Conservation (phyloP, 2,113 vertebrate genomes). For the Columbina picui region DNA sequence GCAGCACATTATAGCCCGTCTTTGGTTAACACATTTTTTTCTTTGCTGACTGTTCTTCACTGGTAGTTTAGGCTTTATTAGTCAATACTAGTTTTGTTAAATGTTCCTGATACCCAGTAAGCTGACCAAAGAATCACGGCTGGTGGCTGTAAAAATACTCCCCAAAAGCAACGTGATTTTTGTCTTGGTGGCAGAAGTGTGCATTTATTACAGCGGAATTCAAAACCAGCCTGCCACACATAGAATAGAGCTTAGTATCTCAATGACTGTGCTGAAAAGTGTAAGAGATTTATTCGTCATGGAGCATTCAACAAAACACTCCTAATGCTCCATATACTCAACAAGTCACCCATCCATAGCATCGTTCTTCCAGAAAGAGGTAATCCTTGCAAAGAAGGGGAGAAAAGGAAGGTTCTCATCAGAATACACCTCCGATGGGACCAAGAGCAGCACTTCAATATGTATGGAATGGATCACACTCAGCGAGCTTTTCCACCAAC, state of each 20-base stretch:
- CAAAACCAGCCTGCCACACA: not conserved
- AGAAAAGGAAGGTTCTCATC: not conserved
- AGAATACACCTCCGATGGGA: not conserved
- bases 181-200: not conserved
- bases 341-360: not conserved
- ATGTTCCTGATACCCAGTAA: not conserved
- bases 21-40: not conserved
- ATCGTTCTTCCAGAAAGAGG: not conserved
- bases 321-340: not conserved
- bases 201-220: not conserved
- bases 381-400: not conserved
- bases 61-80: not conserved
- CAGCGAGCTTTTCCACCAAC: not conserved
- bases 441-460: not conserved
- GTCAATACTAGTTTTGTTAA: not conserved
- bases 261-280: not conserved
- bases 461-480: accelerated
- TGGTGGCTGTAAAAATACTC: not conserved
- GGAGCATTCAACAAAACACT: not conserved
- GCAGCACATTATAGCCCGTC: not conserved
- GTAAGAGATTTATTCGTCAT: not conserved
- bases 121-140: accelerated
- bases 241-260: not conserved
- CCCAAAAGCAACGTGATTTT: not conserved
- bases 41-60: not conserved